Evolutionary conservation across 2,113 vertebrate species (phyloP).

Genomic region (Thinocorus orbignyianus): DNA sequence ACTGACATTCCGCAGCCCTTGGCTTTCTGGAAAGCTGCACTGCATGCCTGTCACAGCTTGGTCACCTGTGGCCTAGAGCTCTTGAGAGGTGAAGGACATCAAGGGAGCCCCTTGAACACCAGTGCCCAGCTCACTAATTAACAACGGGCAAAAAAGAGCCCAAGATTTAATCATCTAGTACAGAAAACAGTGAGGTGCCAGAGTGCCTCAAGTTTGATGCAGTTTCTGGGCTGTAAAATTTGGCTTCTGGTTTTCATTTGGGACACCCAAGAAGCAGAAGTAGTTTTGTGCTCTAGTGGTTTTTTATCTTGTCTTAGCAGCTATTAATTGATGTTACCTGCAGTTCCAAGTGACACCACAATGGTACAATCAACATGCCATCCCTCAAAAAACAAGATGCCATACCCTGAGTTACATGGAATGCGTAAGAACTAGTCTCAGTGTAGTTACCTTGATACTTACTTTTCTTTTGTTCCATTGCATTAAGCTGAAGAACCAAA

Average conservation of each 20-base stretch:
- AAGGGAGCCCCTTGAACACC: rapidly evolving
- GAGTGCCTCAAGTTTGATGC: no score
- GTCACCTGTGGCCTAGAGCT: no score
- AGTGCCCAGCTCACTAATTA: rapidly evolving
- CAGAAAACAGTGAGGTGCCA: no score
- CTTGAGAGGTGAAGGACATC: neutral
- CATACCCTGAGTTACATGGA: neutral
- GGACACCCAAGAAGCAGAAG: neutral
- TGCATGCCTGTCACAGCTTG: rapidly evolving
- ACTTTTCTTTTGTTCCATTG: neutral
- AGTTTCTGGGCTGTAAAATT: neutral
- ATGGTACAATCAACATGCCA: rapidly evolving
- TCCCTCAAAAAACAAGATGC: neutral
- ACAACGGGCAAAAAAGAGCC: rapidly evolving
- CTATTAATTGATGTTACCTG: neutral
- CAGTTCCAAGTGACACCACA: neutral
- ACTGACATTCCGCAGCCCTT: rapidly evolving
- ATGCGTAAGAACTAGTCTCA: neutral
- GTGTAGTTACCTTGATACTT: neutral
- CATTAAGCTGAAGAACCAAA: neutral
- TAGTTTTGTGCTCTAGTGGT: neutral
- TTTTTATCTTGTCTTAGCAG: neutral
- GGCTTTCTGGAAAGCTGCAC: rapidly evolving
- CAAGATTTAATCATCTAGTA: neutral
- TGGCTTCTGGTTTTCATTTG: neutral